Evolutionary conservation across 2,113 vertebrate genomes (phyloP).

Genomic region (Tenebrosternarchus preto): DNA sequence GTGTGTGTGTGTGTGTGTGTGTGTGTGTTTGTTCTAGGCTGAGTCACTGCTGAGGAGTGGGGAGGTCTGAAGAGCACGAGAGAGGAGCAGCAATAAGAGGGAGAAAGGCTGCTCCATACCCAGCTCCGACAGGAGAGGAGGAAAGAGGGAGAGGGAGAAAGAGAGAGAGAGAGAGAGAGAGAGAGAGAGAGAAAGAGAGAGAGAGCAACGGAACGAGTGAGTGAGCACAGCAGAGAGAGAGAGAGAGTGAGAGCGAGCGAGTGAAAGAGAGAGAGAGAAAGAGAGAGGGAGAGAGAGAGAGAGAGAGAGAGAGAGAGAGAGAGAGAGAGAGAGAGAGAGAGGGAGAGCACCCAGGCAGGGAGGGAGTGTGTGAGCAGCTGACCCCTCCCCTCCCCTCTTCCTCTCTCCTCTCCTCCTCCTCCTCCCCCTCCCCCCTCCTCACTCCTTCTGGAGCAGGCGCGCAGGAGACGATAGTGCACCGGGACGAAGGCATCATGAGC

Average conservation of each 20-base stretch:
- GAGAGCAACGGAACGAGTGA: constrained; percentile 40
- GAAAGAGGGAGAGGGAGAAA: constrained; percentile 53
- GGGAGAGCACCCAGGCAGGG: constrained; percentile 64
- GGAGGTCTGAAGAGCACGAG: constrained; percentile 84
- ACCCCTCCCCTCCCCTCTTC: constrained; percentile 60
- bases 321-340: constrained; percentile 50
- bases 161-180: constrained; percentile 53
- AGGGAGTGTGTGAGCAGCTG: constrained; percentile 66
- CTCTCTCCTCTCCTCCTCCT: constrained; percentile 48
- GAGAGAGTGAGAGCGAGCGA: constrained; percentile 61
- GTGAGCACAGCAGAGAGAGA: constrained; percentile 44
- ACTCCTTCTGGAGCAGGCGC: constrained; percentile 80
- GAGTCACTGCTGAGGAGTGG: constrained; percentile 89
- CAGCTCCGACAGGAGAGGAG: constrained; percentile 64
- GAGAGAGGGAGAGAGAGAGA: constrained; percentile 61
- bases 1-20: constrained; percentile 57
- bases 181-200: constrained; percentile 59
- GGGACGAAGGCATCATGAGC: constrained; percentile 93
- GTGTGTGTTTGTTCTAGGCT: constrained; percentile 81
- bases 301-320: constrained; percentile 32
- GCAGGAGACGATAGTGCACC: constrained; percentile 81
- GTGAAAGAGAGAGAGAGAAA: constrained; percentile 47
- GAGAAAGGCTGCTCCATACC: constrained; percentile 40
- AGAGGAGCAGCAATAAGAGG: constrained; percentile 57
- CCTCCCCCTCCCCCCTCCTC: constrained; percentile 55